Base-by-base conservation (phyloP, 2,113 vertebrate genomes). In the Rhagologus leucostigma region DNA sequence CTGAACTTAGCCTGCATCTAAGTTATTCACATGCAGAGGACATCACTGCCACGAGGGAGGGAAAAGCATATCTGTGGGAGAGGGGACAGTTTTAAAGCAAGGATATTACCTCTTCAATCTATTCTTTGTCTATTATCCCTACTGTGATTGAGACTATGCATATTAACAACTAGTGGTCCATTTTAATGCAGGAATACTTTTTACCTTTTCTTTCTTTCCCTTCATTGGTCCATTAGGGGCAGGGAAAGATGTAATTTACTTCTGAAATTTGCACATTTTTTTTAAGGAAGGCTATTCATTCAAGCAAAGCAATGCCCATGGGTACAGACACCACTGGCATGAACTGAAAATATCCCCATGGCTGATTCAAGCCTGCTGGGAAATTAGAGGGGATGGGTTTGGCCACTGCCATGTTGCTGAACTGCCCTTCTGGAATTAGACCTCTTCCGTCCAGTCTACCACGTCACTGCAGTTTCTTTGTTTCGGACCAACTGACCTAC, bases 11-110 rank as follows among this genome's bases (percentile, higher is more conserved):
- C 59, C 78, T 77, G n/a, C 81, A 93, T 95, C 82, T 52, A 78
- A 83, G 46, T 90, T 67, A 96, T 95, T 96, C 92, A 88, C 63
- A 93, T 87, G 84, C 84, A 93, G 75, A 95, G 86, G 44, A 78
- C 77, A 92, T 52, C 35, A 8, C 39, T 87, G 88, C 53, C 80
- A 95, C 0, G 0, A 89, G 83, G 82, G 76, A 77, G 42, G 80
- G 59, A 46, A 83, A 71, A 49, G 21, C 13, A 8, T 4, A 83
- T 63, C 93, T 82, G 68, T 12, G 60, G 41, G 77, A 97, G 82
- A 77, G 47, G 62, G 53, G 70, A 62, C 81, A 64, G 46, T 44
- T 87, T 94, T n/a, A 50, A 75, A 94, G 77, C 24, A 68, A 84
- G 42, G 82, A 81, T 93, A 93, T 80, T 88, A 93, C 64, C 55